phyloP scores from a whole-genome alignment of 2,888 invertebrate genomes.

The Ommatoiulus sabulosus region DNA sequence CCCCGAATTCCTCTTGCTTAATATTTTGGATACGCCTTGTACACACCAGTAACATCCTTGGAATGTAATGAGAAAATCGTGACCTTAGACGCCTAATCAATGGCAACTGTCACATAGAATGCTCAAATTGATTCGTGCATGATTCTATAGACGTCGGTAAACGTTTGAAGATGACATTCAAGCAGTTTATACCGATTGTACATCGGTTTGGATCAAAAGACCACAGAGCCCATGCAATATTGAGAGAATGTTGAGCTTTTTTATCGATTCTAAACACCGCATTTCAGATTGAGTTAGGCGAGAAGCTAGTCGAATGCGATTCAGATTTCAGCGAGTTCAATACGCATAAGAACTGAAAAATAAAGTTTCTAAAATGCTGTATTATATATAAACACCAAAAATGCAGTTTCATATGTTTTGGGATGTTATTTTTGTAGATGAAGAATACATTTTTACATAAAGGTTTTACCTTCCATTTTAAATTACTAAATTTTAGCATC shows the following conservation, averaged over 20 bases:
- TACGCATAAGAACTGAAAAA: too few species aligned
- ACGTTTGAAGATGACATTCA: too few species aligned
- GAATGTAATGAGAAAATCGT: background rate
- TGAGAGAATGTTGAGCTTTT: background rate
- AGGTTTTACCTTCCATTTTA: too few species aligned
- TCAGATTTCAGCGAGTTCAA: background rate
- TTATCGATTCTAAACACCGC: background rate
- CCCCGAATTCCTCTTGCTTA: background rate
- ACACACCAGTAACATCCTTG: background rate
- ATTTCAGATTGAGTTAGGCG: background rate
- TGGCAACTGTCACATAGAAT: background rate
- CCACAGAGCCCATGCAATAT: background rate
- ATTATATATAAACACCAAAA: too few species aligned
- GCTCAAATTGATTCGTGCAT: background rate
- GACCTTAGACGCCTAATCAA: background rate
- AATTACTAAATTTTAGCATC: too few species aligned
- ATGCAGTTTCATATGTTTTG: too few species aligned
- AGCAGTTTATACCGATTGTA: background rate
- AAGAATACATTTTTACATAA: too few species aligned
- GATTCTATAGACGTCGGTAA: background rate
- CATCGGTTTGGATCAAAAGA: background rate
- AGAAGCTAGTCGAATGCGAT: background rate
- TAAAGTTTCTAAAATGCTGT: too few species aligned
- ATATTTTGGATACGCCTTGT: conserved; percentile 26
- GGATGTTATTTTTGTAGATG: too few species aligned